These are phyloP conservation scores for Piaya cayana DNA, from an alignment of 2,113 vertebrate species.

Conservation along the genomic window DNA sequence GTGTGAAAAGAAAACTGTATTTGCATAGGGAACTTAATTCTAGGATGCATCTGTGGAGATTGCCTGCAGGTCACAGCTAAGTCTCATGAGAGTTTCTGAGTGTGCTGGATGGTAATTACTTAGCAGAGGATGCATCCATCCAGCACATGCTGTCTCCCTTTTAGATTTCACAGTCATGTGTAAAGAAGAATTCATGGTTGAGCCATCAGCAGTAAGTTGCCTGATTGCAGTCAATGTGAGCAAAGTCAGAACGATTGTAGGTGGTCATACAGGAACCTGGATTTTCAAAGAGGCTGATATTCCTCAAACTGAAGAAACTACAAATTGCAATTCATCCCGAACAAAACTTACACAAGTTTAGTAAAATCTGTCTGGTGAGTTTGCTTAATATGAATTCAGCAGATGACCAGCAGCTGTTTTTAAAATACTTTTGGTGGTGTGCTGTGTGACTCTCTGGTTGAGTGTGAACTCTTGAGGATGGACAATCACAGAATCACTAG, in stretches of 20 bases:
- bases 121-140: background rate
- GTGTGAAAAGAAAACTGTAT: conserved; percentile 12
- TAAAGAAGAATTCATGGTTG: background rate
- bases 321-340: background rate
- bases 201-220: background rate
- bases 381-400: background rate
- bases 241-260: background rate
- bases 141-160: background rate
- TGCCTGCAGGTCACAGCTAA: conserved; percentile 18
- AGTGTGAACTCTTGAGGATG: background rate
- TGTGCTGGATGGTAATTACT: background rate
- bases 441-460: background rate
- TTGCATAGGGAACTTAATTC: conserved; percentile 42
- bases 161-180: background rate
- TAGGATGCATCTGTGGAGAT: conserved; percentile 26
- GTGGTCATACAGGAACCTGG: background rate
- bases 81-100: conserved; percentile 1
- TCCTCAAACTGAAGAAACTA: background rate
- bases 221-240: background rate
- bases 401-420: background rate
- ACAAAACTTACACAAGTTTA: background rate
- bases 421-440: background rate
- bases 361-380: background rate
- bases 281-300: background rate
- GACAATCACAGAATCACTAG: too few relatives aligned